Evolutionary conservation across 2,113 vertebrate species (phyloP).

Genomic region (Burhinus bistriatus): DNA sequence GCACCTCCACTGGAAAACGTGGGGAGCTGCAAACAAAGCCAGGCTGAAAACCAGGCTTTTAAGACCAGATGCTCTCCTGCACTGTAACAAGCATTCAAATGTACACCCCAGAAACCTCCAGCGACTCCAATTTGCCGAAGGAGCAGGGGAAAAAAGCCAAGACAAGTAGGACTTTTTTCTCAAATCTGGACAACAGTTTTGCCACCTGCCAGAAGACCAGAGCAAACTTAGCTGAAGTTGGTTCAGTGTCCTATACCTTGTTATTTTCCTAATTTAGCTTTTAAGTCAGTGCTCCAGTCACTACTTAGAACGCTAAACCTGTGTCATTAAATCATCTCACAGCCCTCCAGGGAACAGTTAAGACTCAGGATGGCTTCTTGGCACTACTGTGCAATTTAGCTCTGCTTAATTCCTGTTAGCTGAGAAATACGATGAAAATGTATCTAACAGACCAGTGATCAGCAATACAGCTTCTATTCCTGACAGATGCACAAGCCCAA

Average conservation of each 20-base stretch:
- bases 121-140: not conserved
- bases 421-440: conserved; percentile 22
- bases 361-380: not conserved
- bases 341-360: not conserved
- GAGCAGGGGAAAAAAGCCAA: not conserved
- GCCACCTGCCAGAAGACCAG: not conserved
- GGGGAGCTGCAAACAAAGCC: not conserved
- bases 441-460: conserved; percentile 6
- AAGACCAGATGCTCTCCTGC: not conserved
- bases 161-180: not conserved
- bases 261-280: not conserved
- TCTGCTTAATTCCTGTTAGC: conserved; percentile 13
- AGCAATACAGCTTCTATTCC: not conserved
- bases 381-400: not conserved
- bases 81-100: not conserved
- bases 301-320: not conserved
- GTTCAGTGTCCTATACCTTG: not conserved
- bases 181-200: not conserved
- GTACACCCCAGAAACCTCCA: not conserved
- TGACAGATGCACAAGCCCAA: not conserved
- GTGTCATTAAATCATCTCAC: conserved; percentile 22
- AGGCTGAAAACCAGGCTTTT: not conserved
- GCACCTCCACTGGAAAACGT: not conserved
- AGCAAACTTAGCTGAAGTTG: not conserved
- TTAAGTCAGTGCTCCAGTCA: not conserved